phyloP scores from a whole-genome alignment of 2,888 invertebrate species.

The Gymnoscelis rufifasciata region DNA sequence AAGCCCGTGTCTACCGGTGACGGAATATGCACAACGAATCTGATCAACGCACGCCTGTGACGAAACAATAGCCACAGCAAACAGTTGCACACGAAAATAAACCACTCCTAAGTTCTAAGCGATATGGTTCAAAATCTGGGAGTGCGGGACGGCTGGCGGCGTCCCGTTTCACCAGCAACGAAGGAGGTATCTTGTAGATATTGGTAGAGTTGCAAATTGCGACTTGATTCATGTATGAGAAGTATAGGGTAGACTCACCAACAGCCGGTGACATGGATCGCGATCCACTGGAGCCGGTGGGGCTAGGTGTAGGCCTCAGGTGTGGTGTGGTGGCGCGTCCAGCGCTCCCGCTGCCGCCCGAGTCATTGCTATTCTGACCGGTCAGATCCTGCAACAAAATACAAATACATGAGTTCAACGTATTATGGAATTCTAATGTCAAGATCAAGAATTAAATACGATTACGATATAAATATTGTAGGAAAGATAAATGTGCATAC shows the following conservation, averaged over 20 bases:
- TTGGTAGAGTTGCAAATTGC: too few relatives aligned
- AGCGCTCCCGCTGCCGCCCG: constrained; percentile 87
- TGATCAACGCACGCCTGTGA: constrained; percentile 72
- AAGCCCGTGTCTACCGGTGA: constrained; percentile 80
- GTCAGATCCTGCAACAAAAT: constrained; percentile 86
- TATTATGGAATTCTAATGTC: too few relatives aligned
- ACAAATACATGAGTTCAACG: too few relatives aligned
- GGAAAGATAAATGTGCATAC: too few relatives aligned
- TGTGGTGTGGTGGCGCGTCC: constrained; percentile 78
- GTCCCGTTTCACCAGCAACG: constrained; percentile 1
- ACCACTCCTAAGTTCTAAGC: constrained; percentile 40
- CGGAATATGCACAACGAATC: constrained; percentile 79
- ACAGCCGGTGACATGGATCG: constrained; percentile 99
- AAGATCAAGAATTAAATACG: too few relatives aligned
- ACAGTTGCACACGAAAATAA: constrained; percentile 34
- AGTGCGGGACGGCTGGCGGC: constrained; percentile 8
- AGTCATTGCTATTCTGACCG: constrained; percentile 92
- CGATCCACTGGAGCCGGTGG: constrained; percentile 95
- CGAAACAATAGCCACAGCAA: constrained; percentile 64
- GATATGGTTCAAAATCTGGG: constrained; percentile 45
- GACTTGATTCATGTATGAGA: too few relatives aligned
- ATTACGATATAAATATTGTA: too few relatives aligned
- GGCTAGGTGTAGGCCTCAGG: constrained; percentile 94
- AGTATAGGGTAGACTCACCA: constrained; percentile 83
- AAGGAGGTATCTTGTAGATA: too few relatives aligned